Evolutionary conservation across 2,888 invertebrate species (phyloP).

Genomic region (Drosophila mettleri): DNA sequence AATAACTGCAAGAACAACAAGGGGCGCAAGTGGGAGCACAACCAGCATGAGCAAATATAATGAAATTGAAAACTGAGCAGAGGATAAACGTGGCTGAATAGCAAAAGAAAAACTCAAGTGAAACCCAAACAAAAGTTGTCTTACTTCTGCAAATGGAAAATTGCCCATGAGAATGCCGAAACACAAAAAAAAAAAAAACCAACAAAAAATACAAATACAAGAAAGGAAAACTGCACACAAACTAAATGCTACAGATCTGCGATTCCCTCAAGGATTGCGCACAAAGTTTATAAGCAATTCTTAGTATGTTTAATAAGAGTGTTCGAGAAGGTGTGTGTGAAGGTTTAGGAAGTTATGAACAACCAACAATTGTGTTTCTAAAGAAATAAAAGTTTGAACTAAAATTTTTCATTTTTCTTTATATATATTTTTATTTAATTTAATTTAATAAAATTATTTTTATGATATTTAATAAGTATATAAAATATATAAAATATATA

Average conservation of each 20-base stretch:
- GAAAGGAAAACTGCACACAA: conserved; percentile 40
- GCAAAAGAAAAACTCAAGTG: conserved; percentile 53
- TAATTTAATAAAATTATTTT: background rate
- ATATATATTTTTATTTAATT: background rate
- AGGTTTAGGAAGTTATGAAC: background rate
- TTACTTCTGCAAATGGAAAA: conserved; percentile 26
- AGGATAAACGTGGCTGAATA: conserved; percentile 37
- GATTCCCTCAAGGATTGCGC: conserved; percentile 45
- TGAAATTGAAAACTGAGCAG: conserved; percentile 69
- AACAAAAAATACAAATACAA: conserved; percentile 5
- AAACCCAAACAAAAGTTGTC: conserved; percentile 56
- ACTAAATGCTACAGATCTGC: conserved; percentile 42
- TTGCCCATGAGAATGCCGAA: conserved; percentile 9
- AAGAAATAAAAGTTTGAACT: background rate
- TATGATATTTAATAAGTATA: background rate
- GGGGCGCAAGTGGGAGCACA: conserved; percentile 31
- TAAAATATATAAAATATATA: too few species aligned
- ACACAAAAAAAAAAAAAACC: conserved; percentile 7
- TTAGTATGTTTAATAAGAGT: conserved; percentile 55
- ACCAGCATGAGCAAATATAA: conserved; percentile 71
- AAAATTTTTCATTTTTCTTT: background rate
- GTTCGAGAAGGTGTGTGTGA: conserved; percentile 3
- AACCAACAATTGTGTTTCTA: conserved; percentile 14
- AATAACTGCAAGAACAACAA: conserved; percentile 41
- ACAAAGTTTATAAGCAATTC: conserved; percentile 64